These are phyloP conservation scores for Trachelus stipa DNA, from an alignment of 2,888 invertebrate species.

Conservation along the genomic window DNA sequence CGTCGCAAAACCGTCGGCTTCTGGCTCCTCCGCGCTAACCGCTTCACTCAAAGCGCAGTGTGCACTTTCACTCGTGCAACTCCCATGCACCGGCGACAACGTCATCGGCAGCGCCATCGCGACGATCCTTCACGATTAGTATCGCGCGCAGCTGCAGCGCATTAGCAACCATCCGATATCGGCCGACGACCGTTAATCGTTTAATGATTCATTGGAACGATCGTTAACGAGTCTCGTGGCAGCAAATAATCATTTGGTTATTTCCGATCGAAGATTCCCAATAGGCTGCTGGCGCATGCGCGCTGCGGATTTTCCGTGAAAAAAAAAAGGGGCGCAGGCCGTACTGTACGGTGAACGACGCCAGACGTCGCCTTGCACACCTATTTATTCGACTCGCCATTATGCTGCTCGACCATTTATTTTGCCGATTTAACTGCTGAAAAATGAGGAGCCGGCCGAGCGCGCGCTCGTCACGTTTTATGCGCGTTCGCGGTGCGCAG, in stretches of 20 bases:
- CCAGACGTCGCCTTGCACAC: constrained; percentile 30
- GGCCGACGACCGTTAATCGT: not conserved
- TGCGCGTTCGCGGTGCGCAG: constrained; percentile 26
- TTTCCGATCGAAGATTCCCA: constrained; percentile 4
- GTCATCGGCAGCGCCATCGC: constrained; percentile 18
- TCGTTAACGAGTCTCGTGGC: constrained; percentile 7
- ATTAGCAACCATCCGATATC: not conserved
- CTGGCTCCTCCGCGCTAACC: constrained; percentile 38
- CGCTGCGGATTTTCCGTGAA: not conserved
- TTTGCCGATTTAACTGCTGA: constrained; percentile 41
- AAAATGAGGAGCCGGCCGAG: constrained; percentile 20
- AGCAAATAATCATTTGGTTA: constrained; percentile 9
- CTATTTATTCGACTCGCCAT: not conserved
- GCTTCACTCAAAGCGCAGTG: constrained; percentile 31
- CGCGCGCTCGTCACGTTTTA: constrained; percentile 15
- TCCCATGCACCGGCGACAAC: not conserved
- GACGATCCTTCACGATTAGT: constrained; percentile 40
- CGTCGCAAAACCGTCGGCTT: constrained; percentile 38
- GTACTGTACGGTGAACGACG: not conserved
- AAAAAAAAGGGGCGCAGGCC: not conserved
- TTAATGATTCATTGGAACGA: constrained; percentile 11
- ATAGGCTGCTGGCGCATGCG: not conserved
- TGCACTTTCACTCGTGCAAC: constrained; percentile 46
- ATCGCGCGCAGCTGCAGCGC: constrained; percentile 18
- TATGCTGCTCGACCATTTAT: constrained; percentile 20